Evolutionary conservation across 2,797 vertebrate genomes (phyloP).

Genomic region (Sebastes hopkinsi): DNA sequence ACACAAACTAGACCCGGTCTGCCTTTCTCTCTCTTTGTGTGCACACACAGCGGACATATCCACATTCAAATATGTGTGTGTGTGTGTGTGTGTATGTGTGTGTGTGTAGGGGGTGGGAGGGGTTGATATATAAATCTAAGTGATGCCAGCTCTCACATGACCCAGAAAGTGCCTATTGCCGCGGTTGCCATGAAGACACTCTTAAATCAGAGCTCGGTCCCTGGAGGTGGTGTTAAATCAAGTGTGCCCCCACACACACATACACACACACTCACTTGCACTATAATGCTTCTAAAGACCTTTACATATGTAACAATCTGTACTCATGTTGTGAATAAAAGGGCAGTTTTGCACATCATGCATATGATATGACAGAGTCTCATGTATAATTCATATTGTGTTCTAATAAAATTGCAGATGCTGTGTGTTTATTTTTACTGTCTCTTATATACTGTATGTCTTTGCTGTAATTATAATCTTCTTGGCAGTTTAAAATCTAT

Average conservation of each 20-base stretch:
- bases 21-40: constrained; percentile 5
- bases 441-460: neutral
- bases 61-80: neutral
- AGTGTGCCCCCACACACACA: neutral
- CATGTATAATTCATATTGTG: neutral
- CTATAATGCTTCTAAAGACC: neutral
- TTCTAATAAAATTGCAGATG: neutral
- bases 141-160: constrained; percentile 56
- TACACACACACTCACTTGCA: neutral
- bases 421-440: neutral
- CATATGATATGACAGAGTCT: constrained; percentile 6
- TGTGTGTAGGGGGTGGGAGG: neutral
- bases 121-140: constrained; percentile 41
- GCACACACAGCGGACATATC: neutral
- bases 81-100: neutral
- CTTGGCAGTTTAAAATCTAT: constrained; percentile 9
- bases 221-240: constrained; percentile 62
- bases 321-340: constrained; percentile 6
- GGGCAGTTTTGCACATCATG: neutral
- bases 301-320: constrained; percentile 13
- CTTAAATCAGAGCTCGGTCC: constrained; percentile 61
- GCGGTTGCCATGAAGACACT: constrained; percentile 44
- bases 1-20: neutral
- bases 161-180: constrained; percentile 54
- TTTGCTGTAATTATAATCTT: constrained; percentile 1